phyloP scores from a whole-genome alignment of 2,888 invertebrate genomes.

The Pyralis farinalis region DNA sequence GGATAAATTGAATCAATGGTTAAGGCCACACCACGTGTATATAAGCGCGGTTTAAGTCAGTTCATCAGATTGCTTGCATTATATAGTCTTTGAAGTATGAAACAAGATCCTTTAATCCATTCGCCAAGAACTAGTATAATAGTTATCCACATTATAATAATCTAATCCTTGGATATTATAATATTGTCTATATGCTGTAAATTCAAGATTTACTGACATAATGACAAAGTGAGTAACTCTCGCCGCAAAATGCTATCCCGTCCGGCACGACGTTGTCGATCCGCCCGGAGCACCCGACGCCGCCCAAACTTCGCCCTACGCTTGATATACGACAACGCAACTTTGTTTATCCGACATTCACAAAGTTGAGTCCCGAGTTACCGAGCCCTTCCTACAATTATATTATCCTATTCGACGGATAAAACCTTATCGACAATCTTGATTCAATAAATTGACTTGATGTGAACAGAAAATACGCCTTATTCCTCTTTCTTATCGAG shows the following conservation, averaged over 20 bases:
- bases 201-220: slow-evolving; percentile 10
- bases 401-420: slow-evolving; percentile 9
- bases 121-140: no score
- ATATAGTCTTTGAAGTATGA: no score
- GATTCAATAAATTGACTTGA: slow-evolving; percentile 9
- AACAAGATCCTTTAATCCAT: no score
- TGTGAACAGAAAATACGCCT: slow-evolving; percentile 7
- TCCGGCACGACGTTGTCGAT: slow-evolving; percentile 1
- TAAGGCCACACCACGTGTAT: no score
- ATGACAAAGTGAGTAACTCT: slow-evolving; percentile 19
- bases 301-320: background rate
- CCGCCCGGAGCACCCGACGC: background rate
- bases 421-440: slow-evolving; percentile 7
- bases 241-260: slow-evolving; percentile 2
- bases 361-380: slow-evolving; percentile 7
- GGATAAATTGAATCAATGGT: no score
- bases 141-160: no score
- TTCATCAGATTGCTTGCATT: no score
- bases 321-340: slow-evolving; percentile 11
- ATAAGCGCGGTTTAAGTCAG: no score
- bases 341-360: slow-evolving; percentile 13
- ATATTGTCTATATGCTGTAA: no score
- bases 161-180: no score
- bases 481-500: background rate
- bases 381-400: slow-evolving; percentile 8